A percentile compares a stretch with the other conserved stretches of the same genome.
phyloP scores from a whole-genome alignment of 2,113 vertebrate genomes.

The Setophaga coronata region DNA sequence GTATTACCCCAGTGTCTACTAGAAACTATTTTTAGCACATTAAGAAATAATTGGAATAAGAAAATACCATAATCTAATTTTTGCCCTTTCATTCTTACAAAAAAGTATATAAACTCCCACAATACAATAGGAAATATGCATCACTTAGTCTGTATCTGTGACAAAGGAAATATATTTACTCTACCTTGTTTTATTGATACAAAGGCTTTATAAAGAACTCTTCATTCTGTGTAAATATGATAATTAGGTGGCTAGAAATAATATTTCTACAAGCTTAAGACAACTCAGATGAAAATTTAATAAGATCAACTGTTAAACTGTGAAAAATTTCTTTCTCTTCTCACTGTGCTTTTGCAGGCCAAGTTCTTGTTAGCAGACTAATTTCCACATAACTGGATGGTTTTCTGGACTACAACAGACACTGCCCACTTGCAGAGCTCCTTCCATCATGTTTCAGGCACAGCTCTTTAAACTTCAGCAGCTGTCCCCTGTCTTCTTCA shows the following conservation, averaged over 20 bases:
- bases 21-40: background rate
- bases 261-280: background rate
- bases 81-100: background rate
- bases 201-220: background rate
- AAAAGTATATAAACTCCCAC: accelerated
- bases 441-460: background rate
- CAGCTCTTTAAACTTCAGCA: background rate
- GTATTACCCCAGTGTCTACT: background rate
- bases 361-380: background rate
- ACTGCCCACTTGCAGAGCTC: background rate
- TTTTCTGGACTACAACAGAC: background rate
- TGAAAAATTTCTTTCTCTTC: background rate
- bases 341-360: background rate
- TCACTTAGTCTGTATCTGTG: background rate
- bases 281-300: background rate
- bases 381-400: background rate
- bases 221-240: background rate
- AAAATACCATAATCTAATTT: background rate
- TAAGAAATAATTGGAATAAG: background rate
- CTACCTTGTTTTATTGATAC: background rate
- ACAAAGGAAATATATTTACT: background rate
- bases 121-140: background rate
- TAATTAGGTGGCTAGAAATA: background rate
- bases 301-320: background rate
- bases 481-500: background rate